A percentile compares a stretch with the other conserved stretches of the same genome.
These are phyloP conservation scores for Melikaiella ostensackeni DNA, from an alignment of 2,888 invertebrate species.

Conservation along the genomic window DNA sequence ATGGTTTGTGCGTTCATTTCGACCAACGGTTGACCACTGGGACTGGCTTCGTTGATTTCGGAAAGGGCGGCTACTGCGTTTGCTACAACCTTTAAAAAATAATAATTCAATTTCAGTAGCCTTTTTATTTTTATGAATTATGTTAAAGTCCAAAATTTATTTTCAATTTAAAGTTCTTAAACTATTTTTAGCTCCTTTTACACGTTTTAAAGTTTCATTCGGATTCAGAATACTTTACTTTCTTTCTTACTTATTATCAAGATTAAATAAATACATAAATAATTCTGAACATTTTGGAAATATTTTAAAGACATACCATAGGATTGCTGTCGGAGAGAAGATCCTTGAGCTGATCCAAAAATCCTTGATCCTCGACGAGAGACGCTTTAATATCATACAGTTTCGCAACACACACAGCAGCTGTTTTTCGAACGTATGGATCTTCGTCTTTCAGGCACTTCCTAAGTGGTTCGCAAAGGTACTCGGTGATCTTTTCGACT, in stretches of 20 bases:
- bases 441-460: conserved; percentile 97
- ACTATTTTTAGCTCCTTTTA: too few relatives aligned
- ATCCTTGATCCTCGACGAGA: conserved; percentile 89
- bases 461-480: conserved; percentile 97
- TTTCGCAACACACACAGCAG: conserved; percentile 99
- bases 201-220: too few relatives aligned
- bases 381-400: conserved; percentile 94
- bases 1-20: conserved; percentile 99
- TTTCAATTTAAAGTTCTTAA: too few relatives aligned
- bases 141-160: too few relatives aligned
- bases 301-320: conserved; percentile 83
- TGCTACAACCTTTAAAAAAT: conserved; percentile 86
- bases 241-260: too few relatives aligned
- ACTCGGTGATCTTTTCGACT: conserved; percentile 99
- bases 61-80: conserved; percentile 99
- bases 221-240: too few relatives aligned
- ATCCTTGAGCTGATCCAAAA: conserved; percentile 97
- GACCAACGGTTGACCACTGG: conserved; percentile 95
- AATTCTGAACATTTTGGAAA: not conserved
- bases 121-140: not conserved
- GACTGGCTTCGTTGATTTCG: conserved; percentile 98
- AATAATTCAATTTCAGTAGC: conserved; percentile 27
- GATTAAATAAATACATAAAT: not conserved
- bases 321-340: conserved; percentile 99
- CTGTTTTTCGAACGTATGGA: conserved; percentile 98